phyloP scores from a whole-genome alignment of 2,888 invertebrate species.

The Pachydiplax longipennis region DNA sequence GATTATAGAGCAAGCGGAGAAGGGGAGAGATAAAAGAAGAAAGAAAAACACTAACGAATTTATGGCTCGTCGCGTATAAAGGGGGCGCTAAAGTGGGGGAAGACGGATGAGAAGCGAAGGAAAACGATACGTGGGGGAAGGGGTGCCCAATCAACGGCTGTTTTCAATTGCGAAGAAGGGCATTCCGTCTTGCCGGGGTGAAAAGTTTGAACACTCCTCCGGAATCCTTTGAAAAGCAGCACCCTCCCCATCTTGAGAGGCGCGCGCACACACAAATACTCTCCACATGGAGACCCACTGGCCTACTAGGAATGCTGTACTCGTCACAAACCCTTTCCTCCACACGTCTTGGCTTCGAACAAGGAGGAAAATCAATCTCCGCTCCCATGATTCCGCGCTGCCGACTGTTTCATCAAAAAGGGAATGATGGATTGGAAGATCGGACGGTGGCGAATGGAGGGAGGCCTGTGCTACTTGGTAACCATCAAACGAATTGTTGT shows the following conservation, averaged over 20 bases:
- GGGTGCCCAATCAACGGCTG: slow-evolving; percentile 29
- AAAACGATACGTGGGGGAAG: slow-evolving; percentile 44
- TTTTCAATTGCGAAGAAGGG: background rate
- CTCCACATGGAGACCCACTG: background rate
- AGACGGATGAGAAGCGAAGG: background rate
- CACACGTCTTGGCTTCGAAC: slow-evolving; percentile 22
- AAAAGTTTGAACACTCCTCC: background rate
- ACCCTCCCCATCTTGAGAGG: background rate
- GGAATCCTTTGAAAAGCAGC: background rate
- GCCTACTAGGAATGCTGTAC: slow-evolving; percentile 27
- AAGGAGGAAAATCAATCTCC: slow-evolving; percentile 27
- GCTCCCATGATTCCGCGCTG: slow-evolving; percentile 19
- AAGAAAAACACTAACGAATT: background rate
- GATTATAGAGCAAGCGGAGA: background rate
- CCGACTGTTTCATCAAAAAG: slow-evolving; percentile 36
- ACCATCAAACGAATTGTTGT: background rate
- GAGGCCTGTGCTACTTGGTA: background rate
- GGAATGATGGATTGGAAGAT: slow-evolving; percentile 41
- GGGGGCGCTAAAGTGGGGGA: background rate
- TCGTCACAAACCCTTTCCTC: background rate
- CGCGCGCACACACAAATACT: background rate
- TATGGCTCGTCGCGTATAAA: background rate
- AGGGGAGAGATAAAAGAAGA: background rate
- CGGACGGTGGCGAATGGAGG: background rate
- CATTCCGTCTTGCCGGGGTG: background rate